A percentile compares a stretch with the other conserved stretches of the same genome.
phyloP scores from a whole-genome alignment of 2,888 invertebrate genomes.

The Galeopsomyia nigrocyanea region DNA sequence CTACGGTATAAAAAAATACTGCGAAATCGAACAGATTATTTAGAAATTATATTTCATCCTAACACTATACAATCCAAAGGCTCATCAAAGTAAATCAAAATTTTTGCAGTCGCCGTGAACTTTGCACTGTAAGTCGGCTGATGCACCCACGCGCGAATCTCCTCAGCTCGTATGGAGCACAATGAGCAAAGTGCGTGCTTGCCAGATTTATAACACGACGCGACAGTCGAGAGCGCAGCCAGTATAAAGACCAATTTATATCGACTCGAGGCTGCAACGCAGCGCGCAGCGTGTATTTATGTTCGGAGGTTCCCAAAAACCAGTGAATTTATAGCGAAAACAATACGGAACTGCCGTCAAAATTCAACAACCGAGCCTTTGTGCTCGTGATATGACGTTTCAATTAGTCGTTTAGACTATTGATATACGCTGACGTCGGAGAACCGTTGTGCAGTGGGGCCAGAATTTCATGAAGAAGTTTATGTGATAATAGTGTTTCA shows the following conservation, averaged over 20 bases:
- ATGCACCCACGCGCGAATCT: conserved; percentile 55
- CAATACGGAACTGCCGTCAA: conserved; percentile 52
- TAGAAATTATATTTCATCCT: no score
- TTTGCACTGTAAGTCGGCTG: conserved; percentile 18
- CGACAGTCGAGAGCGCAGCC: conserved; percentile 52
- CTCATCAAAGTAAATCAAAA: no score
- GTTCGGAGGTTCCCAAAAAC: conserved; percentile 58
- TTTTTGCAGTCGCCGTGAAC: no score
- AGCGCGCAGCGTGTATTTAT: conserved; percentile 56
- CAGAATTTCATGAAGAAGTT: no score
- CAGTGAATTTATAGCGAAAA: conserved; percentile 61
- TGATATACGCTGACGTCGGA: conserved; percentile 9
- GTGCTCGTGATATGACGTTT: conserved; percentile 28
- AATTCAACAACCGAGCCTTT: not conserved
- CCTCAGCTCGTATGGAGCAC: conserved; percentile 60
- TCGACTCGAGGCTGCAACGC: conserved; percentile 46
- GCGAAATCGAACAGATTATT: no score
- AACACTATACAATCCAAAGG: no score
- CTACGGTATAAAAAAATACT: no score
- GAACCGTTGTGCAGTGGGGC: no score
- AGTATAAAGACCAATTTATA: conserved; percentile 66
- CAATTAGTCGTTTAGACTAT: conserved; percentile 32
- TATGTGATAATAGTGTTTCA: no score
- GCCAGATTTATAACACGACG: conserved; percentile 61
- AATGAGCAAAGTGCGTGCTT: conserved; percentile 54